Percentiles rank a stretch among this genome's conserved stretches.
These are phyloP conservation scores for Phaedon cochleariae DNA, from an alignment of 2,888 invertebrate genomes.

Conservation along the genomic window DNA sequence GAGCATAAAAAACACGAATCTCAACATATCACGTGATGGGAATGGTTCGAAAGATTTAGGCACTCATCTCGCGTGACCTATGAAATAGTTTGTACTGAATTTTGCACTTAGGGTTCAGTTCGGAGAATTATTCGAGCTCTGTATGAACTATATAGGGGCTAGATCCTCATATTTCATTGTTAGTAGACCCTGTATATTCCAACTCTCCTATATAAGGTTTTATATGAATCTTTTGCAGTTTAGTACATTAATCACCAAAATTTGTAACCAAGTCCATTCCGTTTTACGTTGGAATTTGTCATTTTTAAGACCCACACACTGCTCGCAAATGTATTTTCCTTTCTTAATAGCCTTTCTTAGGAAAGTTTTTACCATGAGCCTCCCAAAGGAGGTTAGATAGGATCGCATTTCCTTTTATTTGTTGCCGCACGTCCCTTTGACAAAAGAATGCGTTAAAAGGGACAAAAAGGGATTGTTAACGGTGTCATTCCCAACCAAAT, in stretches of 20 bases:
- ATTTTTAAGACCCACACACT: constrained; percentile 15
- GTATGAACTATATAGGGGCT: no score
- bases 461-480: constrained; percentile 17
- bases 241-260: neutral
- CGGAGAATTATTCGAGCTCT: no score
- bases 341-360: constrained; percentile 16
- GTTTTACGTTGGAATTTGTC: constrained; percentile 14
- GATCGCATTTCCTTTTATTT: constrained; percentile 15
- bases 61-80: no score
- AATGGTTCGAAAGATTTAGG: no score
- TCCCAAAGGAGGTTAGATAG: constrained; percentile 17
- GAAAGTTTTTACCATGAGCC: constrained; percentile 14
- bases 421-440: constrained; percentile 13
- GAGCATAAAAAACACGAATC: no score
- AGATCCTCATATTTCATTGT: no score
- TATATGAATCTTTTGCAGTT: neutral
- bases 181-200: no score
- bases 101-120: no score
- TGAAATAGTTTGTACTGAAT: no score
- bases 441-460: constrained; percentile 20
- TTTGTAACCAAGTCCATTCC: neutral
- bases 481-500: constrained; percentile 12
- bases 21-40: no score
- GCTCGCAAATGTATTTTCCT: constrained; percentile 12
- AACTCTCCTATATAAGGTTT: no score